phyloP scores from a whole-genome alignment of 2,113 vertebrate species.

The Muntiacus reevesi region DNA sequence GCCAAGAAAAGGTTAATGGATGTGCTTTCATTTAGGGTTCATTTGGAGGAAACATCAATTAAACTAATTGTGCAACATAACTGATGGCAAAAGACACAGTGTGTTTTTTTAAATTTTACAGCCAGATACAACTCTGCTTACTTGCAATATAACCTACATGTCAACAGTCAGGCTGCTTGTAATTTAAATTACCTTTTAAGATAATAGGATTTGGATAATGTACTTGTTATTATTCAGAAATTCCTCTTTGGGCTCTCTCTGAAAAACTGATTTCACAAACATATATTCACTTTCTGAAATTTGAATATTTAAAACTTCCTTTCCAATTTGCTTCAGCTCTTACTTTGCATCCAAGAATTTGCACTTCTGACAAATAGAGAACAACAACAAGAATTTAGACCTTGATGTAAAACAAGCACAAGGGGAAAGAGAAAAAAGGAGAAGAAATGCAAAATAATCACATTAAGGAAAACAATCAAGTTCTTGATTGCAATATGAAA shows the following conservation, averaged over 20 bases:
- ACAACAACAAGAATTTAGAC: not conserved
- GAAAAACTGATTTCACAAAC: constrained; percentile 27
- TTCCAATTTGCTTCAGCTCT: not conserved
- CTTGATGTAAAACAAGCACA: not conserved
- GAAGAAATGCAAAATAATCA: constrained; percentile 39
- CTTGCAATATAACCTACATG: not conserved
- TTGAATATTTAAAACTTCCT: constrained; percentile 3
- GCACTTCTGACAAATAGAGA: constrained; percentile 33
- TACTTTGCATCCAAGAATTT: constrained; percentile 34
- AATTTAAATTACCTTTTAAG: constrained; percentile 17
- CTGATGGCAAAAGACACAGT: not conserved
- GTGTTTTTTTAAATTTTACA: not conserved
- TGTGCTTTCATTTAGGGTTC: not conserved
- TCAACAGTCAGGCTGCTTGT: not conserved
- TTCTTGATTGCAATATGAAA: constrained; percentile 16
- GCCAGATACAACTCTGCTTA: not conserved
- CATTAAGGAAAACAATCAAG: constrained; percentile 36
- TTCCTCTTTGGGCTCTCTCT: not conserved
- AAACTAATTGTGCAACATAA: not conserved
- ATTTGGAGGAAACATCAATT: not conserved
- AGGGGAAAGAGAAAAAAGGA: not conserved
- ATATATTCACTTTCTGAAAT: not conserved
- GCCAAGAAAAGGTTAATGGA: not conserved
- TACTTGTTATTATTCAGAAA: constrained; percentile 13
- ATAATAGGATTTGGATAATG: not conserved